Evolutionary conservation across 2,888 invertebrate genomes (phyloP).

Genomic region (Diplazon laetatorius): DNA sequence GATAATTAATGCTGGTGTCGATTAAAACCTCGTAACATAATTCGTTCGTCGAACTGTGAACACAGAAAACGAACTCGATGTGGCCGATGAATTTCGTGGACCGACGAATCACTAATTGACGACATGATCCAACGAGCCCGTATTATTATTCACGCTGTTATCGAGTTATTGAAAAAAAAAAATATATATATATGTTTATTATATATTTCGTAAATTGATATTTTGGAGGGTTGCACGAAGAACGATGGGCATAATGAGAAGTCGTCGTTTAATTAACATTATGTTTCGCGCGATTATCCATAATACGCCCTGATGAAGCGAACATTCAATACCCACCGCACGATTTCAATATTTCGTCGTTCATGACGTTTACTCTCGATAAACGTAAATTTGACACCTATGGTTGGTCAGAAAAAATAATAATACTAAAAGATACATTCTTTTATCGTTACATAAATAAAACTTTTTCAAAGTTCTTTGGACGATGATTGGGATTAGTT

Average conservation of each 20-base stretch:
- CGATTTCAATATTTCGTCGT: neutral
- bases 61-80: conserved; percentile 13
- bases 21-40: conserved; percentile 43
- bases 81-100: conserved; percentile 81
- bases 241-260: conserved; percentile 6
- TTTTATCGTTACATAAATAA: too few species aligned
- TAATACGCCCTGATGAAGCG: conserved; percentile 6
- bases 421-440: too few species aligned
- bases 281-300: conserved; percentile 9
- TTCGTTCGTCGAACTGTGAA: neutral
- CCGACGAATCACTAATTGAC: conserved; percentile 83
- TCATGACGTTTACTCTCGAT: neutral
- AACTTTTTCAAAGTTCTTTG: too few species aligned
- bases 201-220: conserved; percentile 19
- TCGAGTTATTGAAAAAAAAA: conserved; percentile 57
- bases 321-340: conserved; percentile 1
- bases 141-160: conserved; percentile 35
- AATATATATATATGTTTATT: too few species aligned
- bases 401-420: too few species aligned
- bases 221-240: neutral
- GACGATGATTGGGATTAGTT: too few species aligned
- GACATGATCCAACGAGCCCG: conserved; percentile 65
- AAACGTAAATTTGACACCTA: too few species aligned
- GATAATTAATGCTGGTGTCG: conserved; percentile 45
- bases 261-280: conserved; percentile 22